phyloP scores from a whole-genome alignment of 2,797 vertebrate genomes.

The Hapalemur alaotrensis region DNA sequence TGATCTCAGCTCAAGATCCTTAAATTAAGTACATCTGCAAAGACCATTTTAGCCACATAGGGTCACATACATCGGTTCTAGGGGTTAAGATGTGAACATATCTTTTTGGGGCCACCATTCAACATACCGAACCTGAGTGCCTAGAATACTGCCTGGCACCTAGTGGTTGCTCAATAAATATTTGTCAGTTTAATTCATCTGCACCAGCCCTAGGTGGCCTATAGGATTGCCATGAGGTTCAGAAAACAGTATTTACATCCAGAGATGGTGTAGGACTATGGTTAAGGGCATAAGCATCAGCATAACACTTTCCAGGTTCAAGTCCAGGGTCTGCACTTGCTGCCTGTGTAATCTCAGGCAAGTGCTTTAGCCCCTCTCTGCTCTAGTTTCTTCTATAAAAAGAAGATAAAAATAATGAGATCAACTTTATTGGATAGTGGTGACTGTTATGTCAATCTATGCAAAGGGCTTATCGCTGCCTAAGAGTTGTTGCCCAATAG shows the following conservation, averaged over 20 bases:
- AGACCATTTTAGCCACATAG: neutral
- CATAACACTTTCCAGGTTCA: neutral
- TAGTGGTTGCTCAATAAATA: neutral
- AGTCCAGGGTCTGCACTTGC: neutral
- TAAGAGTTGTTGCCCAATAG: neutral
- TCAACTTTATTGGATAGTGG: neutral
- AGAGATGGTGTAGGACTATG: rapidly evolving
- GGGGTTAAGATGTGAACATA: neutral
- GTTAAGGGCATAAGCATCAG: neutral
- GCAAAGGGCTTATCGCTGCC: neutral
- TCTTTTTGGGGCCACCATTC: neutral
- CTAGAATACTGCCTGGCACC: neutral
- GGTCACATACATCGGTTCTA: neutral
- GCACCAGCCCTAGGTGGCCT: neutral
- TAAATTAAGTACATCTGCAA: neutral
- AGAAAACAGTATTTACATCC: neutral
- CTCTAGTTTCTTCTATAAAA: neutral
- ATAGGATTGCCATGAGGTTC: neutral
- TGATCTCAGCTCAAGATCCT: neutral
- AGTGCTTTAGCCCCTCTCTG: neutral
- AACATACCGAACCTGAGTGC: neutral
- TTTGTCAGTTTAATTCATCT: neutral
- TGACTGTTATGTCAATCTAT: neutral
- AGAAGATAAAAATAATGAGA: neutral
- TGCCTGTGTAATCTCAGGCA: neutral